Conservation (phyloP, 2,888 invertebrate genomes). For the Heliconius ethilla region DNA sequence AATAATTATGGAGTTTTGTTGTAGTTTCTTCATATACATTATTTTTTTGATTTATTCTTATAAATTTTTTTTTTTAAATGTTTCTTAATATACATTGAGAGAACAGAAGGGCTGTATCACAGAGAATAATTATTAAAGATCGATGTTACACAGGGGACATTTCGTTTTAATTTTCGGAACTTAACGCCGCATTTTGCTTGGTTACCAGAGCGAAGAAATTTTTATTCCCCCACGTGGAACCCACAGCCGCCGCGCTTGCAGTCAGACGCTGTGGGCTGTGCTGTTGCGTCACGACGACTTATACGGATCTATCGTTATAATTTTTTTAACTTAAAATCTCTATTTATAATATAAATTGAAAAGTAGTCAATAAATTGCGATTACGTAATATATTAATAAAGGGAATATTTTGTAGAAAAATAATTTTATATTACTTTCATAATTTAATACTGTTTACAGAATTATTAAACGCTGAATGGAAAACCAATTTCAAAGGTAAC, state of each 20-base stretch:
- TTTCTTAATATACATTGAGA: neutral
- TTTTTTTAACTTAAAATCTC: too few relatives aligned
- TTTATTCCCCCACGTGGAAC: too few relatives aligned
- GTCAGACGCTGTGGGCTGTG: too few relatives aligned
- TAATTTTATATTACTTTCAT: neutral
- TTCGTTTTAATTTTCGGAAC: too few relatives aligned
- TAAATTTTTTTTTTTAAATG: neutral
- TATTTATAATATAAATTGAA: neutral
- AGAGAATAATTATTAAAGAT: neutral
- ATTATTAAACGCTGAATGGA: constrained; percentile 3
- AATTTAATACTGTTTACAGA: constrained; percentile 1
- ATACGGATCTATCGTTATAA: too few relatives aligned
- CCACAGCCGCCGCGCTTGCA: too few relatives aligned
- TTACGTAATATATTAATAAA: neutral
- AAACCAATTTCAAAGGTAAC: constrained; percentile 20
- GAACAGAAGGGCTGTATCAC: neutral
- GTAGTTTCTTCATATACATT: neutral
- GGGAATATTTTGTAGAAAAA: neutral
- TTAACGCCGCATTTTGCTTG: too few relatives aligned
- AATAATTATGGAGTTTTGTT: neutral
- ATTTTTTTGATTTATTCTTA: too few relatives aligned
- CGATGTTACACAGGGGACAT: neutral
- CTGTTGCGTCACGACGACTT: too few relatives aligned
- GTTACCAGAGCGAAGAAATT: too few relatives aligned
- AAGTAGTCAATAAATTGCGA: neutral